Evolutionary conservation across 2,888 invertebrate species (phyloP).

Genomic region (Dioctria linearis): DNA sequence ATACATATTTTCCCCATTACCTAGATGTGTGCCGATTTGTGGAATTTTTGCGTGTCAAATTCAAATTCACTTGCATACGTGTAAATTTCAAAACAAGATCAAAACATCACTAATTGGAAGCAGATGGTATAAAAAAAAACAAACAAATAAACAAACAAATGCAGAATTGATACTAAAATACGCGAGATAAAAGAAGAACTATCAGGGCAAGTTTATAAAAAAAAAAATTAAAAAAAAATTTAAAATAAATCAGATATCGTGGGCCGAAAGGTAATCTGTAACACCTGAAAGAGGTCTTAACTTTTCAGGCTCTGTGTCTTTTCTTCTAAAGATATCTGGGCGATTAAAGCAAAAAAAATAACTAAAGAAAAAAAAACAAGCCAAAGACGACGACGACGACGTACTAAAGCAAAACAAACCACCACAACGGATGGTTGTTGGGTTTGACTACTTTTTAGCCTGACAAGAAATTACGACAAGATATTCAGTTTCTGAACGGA

Average conservation of each 20-base stretch:
- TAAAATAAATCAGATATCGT: constrained; percentile 48
- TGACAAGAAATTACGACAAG: constrained; percentile 56
- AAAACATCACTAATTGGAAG: constrained; percentile 45
- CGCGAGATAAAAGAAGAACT: background rate
- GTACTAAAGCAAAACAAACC: constrained; percentile 14
- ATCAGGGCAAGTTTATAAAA: constrained; percentile 4
- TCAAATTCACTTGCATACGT: constrained; percentile 32
- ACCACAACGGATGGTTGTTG: constrained; percentile 32
- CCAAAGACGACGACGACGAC: background rate
- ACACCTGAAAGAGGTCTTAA: constrained; percentile 48
- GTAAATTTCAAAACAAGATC: constrained; percentile 47
- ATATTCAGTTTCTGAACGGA: constrained; percentile 60
- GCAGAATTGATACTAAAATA: constrained; percentile 18
- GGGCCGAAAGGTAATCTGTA: constrained; percentile 50
- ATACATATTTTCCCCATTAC: no score
- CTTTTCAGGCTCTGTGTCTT: constrained; percentile 22
- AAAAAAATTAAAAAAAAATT: constrained; percentile 10
- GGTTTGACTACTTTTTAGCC: constrained; percentile 34
- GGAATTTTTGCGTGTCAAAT: constrained; percentile 25
- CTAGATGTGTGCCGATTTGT: no score
- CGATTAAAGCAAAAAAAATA: background rate
- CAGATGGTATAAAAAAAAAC: constrained; percentile 28
- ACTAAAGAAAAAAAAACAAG: constrained; percentile 9
- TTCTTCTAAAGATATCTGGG: background rate
- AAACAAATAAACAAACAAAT: background rate